Evolutionary conservation across 2,797 vertebrate species (phyloP), one percentile per base, ranked within the genome.

Genomic region (Heteromormyrus szaboi): DNA sequence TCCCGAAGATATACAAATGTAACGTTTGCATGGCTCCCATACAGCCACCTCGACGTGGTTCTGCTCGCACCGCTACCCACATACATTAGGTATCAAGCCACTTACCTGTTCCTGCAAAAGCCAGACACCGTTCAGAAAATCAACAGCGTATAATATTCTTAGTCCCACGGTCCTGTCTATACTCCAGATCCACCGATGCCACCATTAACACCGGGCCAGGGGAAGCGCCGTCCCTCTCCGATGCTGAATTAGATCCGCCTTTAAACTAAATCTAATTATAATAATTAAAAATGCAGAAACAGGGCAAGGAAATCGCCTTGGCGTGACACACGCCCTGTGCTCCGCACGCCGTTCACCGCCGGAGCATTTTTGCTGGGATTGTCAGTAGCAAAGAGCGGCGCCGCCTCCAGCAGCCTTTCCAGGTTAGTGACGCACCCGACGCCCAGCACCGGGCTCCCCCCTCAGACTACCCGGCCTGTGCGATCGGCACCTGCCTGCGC

Each of bases 361-460:
- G 88, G 7, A 79, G 87, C 89, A 91, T 90, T 84, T 14, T 76
- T 79, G 56, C 50, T 17, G 72, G 51, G 41, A 87, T 41, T 89
- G 89, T 89, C 86, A 51, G 37, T 51, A 53, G 86, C 89, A 33
- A 29, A 68, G 88, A 68, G 86, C 87, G 81, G 86, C 56, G 11
- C 87, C 89, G 88, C 81, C 89, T 53, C 85, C 88, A 59, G 76
- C 81, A 17, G 54, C 37, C 53, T 51, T 48, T 25, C 22, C 86
- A 88, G 87, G 87, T 89, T 88, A 48, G 79, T 95, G 95, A 96
- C 95, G 95, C 92, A 90, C 88, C 48, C 79, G 41, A 90, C 90
- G 92, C 89, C 90, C 29, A 68, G 48, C 81, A 6, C 51, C 48
- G 29, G 84, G 54, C 79, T 65, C 85, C 79, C 59, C 91, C 72